Evolutionary conservation across 2,888 invertebrate genomes (phyloP).

Genomic region (Marasmarcha lunaedactyla): DNA sequence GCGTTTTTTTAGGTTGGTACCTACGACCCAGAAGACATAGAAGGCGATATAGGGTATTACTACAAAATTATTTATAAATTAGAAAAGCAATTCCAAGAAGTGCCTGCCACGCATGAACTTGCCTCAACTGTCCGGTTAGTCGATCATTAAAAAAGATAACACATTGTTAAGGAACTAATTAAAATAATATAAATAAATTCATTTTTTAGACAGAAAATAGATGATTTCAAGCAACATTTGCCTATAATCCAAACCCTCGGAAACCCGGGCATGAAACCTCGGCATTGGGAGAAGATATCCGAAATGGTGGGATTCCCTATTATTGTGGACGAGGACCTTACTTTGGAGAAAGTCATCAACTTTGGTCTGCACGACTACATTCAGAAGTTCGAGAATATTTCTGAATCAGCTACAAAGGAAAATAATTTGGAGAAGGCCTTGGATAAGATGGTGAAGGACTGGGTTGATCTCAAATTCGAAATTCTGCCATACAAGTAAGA

Average conservation of each 20-base stretch:
- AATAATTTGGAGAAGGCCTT: constrained; percentile 91
- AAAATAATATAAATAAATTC: constrained; percentile 1
- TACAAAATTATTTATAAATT: constrained; percentile 86
- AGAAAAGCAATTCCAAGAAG: constrained; percentile 86
- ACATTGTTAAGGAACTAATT: not conserved
- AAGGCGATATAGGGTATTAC: constrained; percentile 77
- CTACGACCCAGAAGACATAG: constrained; percentile 90
- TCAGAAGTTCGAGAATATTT: constrained; percentile 89
- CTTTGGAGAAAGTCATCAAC: constrained; percentile 87
- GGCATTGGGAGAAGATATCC: constrained; percentile 95
- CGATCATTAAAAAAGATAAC: too few species aligned
- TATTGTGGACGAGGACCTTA: constrained; percentile 83
- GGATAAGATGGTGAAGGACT: constrained; percentile 91
- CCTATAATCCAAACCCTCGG: constrained; percentile 94
- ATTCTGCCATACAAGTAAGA: constrained; percentile 78
- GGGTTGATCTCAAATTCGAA: constrained; percentile 84
- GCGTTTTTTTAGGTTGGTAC: constrained; percentile 83
- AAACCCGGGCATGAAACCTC: constrained; percentile 91
- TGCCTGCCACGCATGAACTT: constrained; percentile 79
- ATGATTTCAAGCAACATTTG: constrained; percentile 88
- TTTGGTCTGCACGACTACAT: constrained; percentile 91
- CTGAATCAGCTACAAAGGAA: constrained; percentile 96
- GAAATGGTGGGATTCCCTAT: constrained; percentile 96
- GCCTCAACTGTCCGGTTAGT: constrained; percentile 69
- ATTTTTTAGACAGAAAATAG: constrained; percentile 74